Percentiles rank a stretch among this genome's conserved stretches.
Evolutionary conservation across 2,888 invertebrate genomes (phyloP).

Genomic region (Caenorhabditis sinica): DNA sequence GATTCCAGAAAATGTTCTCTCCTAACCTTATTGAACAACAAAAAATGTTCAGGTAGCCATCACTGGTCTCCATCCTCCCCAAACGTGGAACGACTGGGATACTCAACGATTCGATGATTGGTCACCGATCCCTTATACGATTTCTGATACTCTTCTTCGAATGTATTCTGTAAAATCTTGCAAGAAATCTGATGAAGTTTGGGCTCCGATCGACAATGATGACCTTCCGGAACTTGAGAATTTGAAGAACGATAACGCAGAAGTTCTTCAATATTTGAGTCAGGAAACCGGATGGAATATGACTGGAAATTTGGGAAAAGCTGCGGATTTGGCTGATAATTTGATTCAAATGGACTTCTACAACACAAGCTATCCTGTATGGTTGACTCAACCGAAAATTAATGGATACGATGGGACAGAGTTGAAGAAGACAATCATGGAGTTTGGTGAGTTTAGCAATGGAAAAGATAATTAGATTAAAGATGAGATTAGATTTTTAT

Average conservation of each 20-base stretch:
- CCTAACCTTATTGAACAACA: background rate
- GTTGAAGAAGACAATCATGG: constrained; percentile 58
- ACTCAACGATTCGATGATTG: constrained; percentile 63
- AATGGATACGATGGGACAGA: constrained; percentile 54
- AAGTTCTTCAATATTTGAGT: constrained; percentile 67
- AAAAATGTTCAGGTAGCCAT: constrained; percentile 54
- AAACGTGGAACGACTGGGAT: constrained; percentile 72
- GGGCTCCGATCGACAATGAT: constrained; percentile 75
- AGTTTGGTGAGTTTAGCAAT: constrained; percentile 63
- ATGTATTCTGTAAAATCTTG: constrained; percentile 78
- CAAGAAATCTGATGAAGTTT: constrained; percentile 68
- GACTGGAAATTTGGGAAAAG: constrained; percentile 65
- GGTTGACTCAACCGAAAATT: constrained; percentile 70
- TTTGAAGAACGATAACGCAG: constrained; percentile 51
- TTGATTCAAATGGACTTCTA: constrained; percentile 75
- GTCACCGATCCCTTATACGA: constrained; percentile 77
- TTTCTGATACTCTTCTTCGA: constrained; percentile 77
- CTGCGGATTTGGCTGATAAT: constrained; percentile 79
- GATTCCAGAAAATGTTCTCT: background rate
- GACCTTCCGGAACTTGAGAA: constrained; percentile 67
- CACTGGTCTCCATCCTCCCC: constrained; percentile 70
- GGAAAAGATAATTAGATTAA: background rate
- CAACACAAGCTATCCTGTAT: constrained; percentile 69
- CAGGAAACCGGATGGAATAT: constrained; percentile 74
- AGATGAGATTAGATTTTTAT: no score